Conservation (phyloP, 1,140 invertebrate genomes). For the Leucophenga varia region DNA sequence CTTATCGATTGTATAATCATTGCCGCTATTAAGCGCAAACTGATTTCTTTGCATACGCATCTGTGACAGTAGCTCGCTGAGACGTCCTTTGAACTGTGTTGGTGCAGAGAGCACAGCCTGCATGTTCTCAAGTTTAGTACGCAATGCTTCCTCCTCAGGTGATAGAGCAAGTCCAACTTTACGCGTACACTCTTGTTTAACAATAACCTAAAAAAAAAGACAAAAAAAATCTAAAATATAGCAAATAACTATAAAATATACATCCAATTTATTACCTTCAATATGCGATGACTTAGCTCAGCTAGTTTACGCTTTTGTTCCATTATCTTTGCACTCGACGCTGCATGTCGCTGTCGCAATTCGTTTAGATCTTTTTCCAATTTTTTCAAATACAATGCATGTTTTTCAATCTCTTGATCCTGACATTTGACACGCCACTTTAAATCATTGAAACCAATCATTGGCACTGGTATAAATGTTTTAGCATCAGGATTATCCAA, state of each 20-base stretch:
- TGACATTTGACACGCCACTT: slow-evolving; percentile 82
- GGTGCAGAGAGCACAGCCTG: slow-evolving; percentile 84
- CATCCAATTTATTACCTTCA: slow-evolving; percentile 63
- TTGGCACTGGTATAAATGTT: slow-evolving; percentile 86
- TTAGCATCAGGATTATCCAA: slow-evolving; percentile 88
- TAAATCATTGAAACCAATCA: slow-evolving; percentile 79
- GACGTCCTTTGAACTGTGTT: slow-evolving; percentile 87
- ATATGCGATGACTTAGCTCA: slow-evolving; percentile 74
- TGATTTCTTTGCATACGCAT: slow-evolving; percentile 74
- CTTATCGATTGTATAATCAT: slow-evolving; percentile 63
- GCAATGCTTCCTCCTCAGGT: slow-evolving; percentile 84
- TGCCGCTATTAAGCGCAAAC: slow-evolving; percentile 56
- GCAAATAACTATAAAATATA: not conserved
- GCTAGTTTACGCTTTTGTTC: slow-evolving; percentile 75
- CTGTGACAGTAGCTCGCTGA: slow-evolving; percentile 88
- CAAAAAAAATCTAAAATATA: not conserved
- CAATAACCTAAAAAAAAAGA: slow-evolving; percentile 66
- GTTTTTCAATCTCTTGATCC: slow-evolving; percentile 77
- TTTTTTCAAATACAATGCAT: slow-evolving; percentile 72
- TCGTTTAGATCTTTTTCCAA: slow-evolving; percentile 75
- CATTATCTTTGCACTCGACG: slow-evolving; percentile 70
- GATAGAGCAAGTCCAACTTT: slow-evolving; percentile 83
- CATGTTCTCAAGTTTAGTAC: slow-evolving; percentile 81
- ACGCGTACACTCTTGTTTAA: slow-evolving; percentile 81
- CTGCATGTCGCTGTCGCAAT: slow-evolving; percentile 71